A percentile compares a stretch with the other conserved stretches of the same genome.
Conservation (phyloP, 2,113 vertebrate species). For the Turdus rufiventris region DNA sequence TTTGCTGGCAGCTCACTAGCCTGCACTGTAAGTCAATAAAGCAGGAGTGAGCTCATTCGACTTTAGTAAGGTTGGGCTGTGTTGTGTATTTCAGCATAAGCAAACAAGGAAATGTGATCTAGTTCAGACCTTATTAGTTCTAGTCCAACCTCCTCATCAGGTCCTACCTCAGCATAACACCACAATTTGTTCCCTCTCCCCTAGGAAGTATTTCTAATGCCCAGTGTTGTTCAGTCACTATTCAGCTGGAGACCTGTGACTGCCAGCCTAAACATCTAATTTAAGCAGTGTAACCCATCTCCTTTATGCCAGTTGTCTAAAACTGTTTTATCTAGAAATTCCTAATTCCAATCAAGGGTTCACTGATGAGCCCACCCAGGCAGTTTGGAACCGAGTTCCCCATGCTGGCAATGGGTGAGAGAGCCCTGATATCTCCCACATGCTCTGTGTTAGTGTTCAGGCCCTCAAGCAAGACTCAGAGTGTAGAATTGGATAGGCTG, state of each 20-base stretch:
- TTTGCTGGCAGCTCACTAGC: rapidly evolving
- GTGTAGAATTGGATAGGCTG: not conserved
- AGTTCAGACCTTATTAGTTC: not conserved
- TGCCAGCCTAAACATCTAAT: not conserved
- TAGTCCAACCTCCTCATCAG: not conserved
- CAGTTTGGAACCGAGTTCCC: not conserved
- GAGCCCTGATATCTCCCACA: not conserved
- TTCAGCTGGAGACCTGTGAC: not conserved
- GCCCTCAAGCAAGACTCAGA: not conserved
- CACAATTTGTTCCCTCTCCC: not conserved
- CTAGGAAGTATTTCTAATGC: not conserved
- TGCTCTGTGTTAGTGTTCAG: not conserved
- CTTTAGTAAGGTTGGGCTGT: not conserved
- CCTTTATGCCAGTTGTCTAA: not conserved
- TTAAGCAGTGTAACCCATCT: not conserved
- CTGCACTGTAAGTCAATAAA: not conserved
- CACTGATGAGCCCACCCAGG: conserved; percentile 35
- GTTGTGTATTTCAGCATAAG: not conserved
- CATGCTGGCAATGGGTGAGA: not conserved
- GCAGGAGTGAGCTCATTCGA: not conserved
- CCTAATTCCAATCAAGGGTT: not conserved
- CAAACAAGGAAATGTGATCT: not conserved
- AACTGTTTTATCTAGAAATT: not conserved
- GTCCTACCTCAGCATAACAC: not conserved
- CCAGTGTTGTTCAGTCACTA: not conserved